Percentiles rank a stretch among this genome's conserved stretches.
Evolutionary conservation across 1,140 invertebrate genomes (phyloP).

Genomic region (Acyrthosiphon pisum): DNA sequence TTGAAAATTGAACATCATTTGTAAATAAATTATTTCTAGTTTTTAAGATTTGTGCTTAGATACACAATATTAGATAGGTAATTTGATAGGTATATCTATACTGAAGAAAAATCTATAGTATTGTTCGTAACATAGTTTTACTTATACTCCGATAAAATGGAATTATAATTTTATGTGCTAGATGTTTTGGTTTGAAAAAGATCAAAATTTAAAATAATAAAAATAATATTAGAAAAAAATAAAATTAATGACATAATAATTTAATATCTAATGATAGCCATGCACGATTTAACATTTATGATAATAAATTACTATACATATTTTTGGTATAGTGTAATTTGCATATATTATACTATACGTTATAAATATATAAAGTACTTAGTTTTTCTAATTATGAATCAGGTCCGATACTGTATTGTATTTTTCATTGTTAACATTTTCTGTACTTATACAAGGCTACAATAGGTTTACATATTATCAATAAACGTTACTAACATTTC

Average conservation of each 20-base stretch:
- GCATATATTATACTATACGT: neutral
- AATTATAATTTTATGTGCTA: neutral
- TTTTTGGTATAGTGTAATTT: neutral
- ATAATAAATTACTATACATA: neutral
- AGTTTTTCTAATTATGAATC: no score
- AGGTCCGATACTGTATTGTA: no score
- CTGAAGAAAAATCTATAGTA: neutral
- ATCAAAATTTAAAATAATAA: neutral
- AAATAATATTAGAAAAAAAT: neutral
- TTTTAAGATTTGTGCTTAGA: neutral
- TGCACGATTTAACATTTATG: neutral
- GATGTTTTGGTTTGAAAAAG: neutral
- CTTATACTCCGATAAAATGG: neutral
- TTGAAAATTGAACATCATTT: neutral
- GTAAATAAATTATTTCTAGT: neutral
- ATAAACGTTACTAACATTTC: no score
- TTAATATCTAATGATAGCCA: neutral
- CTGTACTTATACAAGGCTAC: no score
- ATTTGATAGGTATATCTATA: no score
- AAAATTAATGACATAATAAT: neutral
- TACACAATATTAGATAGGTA: neutral
- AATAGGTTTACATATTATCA: no score
- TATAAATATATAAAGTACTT: no score
- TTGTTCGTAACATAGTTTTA: neutral
- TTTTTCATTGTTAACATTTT: no score